Conservation (phyloP, 2,888 invertebrate species). For the Lutraria lutraria region DNA sequence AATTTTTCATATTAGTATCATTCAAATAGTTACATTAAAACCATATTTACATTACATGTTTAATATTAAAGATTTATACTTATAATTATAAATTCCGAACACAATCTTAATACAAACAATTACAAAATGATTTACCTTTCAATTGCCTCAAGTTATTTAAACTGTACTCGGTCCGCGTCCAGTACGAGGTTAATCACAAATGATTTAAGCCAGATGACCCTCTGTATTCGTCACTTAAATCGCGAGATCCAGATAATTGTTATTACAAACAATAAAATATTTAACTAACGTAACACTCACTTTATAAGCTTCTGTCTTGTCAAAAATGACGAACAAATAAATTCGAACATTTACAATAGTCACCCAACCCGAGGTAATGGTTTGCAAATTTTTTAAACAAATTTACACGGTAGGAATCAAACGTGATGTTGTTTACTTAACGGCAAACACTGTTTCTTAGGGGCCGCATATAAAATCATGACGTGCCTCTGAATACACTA, state of each 20-base stretch:
- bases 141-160: no score
- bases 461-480: conserved; percentile 3
- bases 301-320: background rate
- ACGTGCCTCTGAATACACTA: background rate
- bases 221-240: background rate
- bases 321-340: background rate
- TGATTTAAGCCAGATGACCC: background rate
- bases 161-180: no score
- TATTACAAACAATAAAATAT: conserved; percentile 9
- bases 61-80: no score
- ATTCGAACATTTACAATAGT: background rate
- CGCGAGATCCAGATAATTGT: background rate
- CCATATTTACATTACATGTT: no score
- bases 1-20: no score
- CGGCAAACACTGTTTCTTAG: background rate
- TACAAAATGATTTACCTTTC: no score
- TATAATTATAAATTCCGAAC: no score
- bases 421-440: background rate
- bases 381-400: conserved; percentile 17
- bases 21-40: no score
- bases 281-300: background rate
- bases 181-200: background rate
- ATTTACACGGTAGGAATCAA: conserved; percentile 2
- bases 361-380: background rate
- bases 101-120: no score